Conservation (phyloP, 64 coral and sea anemone genomes). For the Stichodactyla mertensii region DNA sequence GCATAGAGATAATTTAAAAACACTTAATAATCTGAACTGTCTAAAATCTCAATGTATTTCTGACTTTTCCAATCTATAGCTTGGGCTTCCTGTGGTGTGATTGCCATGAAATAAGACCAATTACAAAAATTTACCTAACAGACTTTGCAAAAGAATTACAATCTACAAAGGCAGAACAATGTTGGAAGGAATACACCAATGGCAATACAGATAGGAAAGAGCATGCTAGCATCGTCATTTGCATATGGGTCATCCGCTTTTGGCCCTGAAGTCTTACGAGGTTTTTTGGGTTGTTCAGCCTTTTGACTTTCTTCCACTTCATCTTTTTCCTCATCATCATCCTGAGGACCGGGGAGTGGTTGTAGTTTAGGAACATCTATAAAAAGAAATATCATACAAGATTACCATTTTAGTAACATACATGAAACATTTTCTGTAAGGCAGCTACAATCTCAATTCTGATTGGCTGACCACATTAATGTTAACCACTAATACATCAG, state of each 20-base stretch:
- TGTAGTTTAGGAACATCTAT: slow-evolving; percentile 92
- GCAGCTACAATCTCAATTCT: too few relatives aligned
- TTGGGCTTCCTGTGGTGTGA: too few relatives aligned
- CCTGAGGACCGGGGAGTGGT: slow-evolving; percentile 54
- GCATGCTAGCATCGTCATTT: slow-evolving; percentile 86
- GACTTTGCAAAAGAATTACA: slow-evolving; percentile 20
- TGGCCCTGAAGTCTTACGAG: slow-evolving; percentile 86
- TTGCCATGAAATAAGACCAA: too few relatives aligned
- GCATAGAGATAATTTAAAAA: too few relatives aligned
- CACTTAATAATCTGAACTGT: too few relatives aligned
- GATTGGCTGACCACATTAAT: too few relatives aligned
- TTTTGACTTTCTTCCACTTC: slow-evolving; percentile 59
- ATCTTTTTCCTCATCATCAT: slow-evolving; percentile 73
- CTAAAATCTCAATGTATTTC: too few relatives aligned
- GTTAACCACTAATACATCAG: too few relatives aligned
- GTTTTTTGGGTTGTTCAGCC: slow-evolving; percentile 78
- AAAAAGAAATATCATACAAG: not conserved
- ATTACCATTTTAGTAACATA: not conserved
- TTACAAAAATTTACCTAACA: too few relatives aligned
- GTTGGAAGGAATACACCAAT: slow-evolving; percentile 89
- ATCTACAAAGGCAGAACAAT: slow-evolving; percentile 81
- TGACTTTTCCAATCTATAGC: too few relatives aligned
- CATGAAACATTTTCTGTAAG: too few relatives aligned
- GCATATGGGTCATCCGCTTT: slow-evolving; percentile 88
- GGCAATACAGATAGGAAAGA: slow-evolving; percentile 73